Evolutionary conservation across 2,113 vertebrate genomes (phyloP).

Genomic region (Scortum barcoo): DNA sequence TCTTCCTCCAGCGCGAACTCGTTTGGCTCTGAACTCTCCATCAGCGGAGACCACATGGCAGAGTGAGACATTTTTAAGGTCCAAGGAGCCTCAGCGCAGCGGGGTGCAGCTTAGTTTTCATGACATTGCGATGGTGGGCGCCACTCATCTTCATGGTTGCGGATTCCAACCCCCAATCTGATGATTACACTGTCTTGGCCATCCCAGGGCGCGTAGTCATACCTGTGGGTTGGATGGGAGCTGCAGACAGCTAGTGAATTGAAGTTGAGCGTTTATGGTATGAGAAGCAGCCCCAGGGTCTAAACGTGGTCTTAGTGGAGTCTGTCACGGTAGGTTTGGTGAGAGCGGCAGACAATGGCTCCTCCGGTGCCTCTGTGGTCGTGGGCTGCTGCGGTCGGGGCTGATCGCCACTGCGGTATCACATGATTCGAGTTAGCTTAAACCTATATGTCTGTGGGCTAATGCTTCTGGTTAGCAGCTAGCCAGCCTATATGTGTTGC

Average conservation of each 20-base stretch:
- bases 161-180: slow-evolving; percentile 71
- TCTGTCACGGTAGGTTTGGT: slow-evolving; percentile 75
- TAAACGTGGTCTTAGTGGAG: slow-evolving; percentile 72
- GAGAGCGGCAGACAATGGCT: slow-evolving; percentile 69
- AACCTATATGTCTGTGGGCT: slow-evolving; percentile 60
- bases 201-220: slow-evolving; percentile 67
- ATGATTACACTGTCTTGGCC: slow-evolving; percentile 76
- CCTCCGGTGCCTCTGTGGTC: slow-evolving; percentile 66
- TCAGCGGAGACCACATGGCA: slow-evolving; percentile 53
- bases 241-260: slow-evolving; percentile 70
- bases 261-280: slow-evolving; percentile 75
- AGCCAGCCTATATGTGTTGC: slow-evolving; percentile 44
- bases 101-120: slow-evolving; percentile 70
- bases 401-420: slow-evolving; percentile 50
- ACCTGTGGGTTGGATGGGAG: slow-evolving; percentile 81
- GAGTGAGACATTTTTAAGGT: slow-evolving; percentile 43
- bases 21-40: slow-evolving; percentile 52
- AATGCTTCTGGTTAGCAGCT: slow-evolving; percentile 62
- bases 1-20: slow-evolving; percentile 47
- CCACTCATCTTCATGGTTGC: slow-evolving; percentile 76
- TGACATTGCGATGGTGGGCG: slow-evolving; percentile 68
- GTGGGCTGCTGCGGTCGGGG: slow-evolving; percentile 49
- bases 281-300: slow-evolving; percentile 66
- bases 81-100: slow-evolving; percentile 43
- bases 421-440: slow-evolving; percentile 64